These are phyloP conservation scores for Sycophaga agraensis DNA, from an alignment of 1,140 invertebrate genomes.

Conservation along the genomic window DNA sequence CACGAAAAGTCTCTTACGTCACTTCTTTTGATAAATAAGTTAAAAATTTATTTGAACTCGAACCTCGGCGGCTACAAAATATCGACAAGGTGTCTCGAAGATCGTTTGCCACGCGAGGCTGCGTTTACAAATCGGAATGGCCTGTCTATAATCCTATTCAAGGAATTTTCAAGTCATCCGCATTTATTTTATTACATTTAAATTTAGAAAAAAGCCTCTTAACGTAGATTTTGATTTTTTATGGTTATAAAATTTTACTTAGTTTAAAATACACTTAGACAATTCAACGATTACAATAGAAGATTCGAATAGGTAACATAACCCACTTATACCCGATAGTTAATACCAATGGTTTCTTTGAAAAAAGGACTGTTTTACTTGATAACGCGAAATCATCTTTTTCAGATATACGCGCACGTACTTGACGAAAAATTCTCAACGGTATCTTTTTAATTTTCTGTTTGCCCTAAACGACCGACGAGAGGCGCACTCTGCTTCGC, in stretches of 20 bases:
- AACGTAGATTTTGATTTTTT: slow-evolving; percentile 26
- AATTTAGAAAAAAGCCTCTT: slow-evolving; percentile 28
- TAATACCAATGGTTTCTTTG: slow-evolving; percentile 8
- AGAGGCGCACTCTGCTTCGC: neutral
- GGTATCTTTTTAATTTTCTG: neutral
- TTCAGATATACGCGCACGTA: neutral
- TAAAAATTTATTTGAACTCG: slow-evolving; percentile 9
- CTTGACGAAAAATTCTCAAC: neutral
- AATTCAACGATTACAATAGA: slow-evolving; percentile 26
- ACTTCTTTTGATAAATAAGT: slow-evolving; percentile 9
- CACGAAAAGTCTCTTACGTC: slow-evolving; percentile 15
- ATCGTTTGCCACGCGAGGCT: neutral
- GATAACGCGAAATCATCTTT: neutral
- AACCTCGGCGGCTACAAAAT: neutral
- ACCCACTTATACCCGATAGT: slow-evolving; percentile 13
- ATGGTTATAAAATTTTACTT: slow-evolving; percentile 22
- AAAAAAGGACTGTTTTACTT: slow-evolving; percentile 6
- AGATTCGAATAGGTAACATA: slow-evolving; percentile 26
- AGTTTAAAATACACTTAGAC: slow-evolving; percentile 17
- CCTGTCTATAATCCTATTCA: neutral
- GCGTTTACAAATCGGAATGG: neutral
- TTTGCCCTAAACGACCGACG: neutral
- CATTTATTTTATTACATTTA: neutral
- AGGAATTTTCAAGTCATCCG: neutral
- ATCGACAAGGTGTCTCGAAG: neutral